These are phyloP conservation scores for Dascillus cervinus DNA, from an alignment of 2,888 invertebrate genomes.

Conservation along the genomic window DNA sequence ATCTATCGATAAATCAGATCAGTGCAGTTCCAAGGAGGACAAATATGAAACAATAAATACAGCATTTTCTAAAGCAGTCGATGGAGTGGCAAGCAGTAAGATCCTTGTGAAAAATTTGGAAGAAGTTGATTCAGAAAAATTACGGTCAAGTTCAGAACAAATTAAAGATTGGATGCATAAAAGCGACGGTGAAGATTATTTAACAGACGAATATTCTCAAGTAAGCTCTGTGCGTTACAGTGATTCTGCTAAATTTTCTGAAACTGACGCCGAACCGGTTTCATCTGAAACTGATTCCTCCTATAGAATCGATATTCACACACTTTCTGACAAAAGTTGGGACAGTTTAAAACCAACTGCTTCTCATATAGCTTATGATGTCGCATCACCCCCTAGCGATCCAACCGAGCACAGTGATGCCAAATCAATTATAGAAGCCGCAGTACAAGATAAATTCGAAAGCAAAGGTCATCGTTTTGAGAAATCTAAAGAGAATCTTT, in stretches of 20 bases:
- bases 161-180: too few relatives aligned
- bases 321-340: slow-evolving; percentile 21
- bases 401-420: slow-evolving; percentile 31
- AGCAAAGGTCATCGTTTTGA: slow-evolving; percentile 10
- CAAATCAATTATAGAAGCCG: slow-evolving; percentile 12
- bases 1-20: too few relatives aligned
- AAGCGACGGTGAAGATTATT: background rate
- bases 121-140: too few relatives aligned
- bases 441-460: slow-evolving; percentile 4
- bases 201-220: slow-evolving; percentile 23
- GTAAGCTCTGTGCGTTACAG: slow-evolving; percentile 22
- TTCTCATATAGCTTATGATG: slow-evolving; percentile 15
- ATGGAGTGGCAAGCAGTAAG: too few relatives aligned
- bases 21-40: too few relatives aligned
- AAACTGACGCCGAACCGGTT: slow-evolving; percentile 33
- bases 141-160: too few relatives aligned
- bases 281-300: slow-evolving; percentile 37
- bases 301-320: slow-evolving; percentile 24
- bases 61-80: too few relatives aligned
- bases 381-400: slow-evolving; percentile 28
- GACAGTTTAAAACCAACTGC: slow-evolving; percentile 8
- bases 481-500: slow-evolving; percentile 6
- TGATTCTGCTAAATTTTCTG: slow-evolving; percentile 30
- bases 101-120: too few relatives aligned
- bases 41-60: too few relatives aligned